phyloP scores from a whole-genome alignment of 2,797 vertebrate species.

The Falco concolor region DNA sequence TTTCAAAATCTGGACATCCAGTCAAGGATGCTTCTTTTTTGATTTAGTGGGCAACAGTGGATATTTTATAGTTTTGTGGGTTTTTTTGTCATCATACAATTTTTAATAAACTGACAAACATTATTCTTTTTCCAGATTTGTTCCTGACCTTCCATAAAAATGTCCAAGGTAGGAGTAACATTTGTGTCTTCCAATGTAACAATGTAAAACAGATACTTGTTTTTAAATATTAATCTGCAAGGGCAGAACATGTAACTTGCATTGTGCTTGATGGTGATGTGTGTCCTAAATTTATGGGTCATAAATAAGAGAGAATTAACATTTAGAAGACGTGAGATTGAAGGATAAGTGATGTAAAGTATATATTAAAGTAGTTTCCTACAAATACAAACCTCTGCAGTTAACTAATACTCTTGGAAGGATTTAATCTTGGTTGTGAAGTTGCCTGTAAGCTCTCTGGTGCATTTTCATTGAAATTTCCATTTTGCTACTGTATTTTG shows the following conservation, averaged over 20 bases:
- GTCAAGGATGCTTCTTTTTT: neutral
- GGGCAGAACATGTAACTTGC: neutral
- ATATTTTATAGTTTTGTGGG: neutral
- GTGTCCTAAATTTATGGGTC: neutral
- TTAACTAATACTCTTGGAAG: neutral
- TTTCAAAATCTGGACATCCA: neutral
- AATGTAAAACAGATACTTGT: neutral
- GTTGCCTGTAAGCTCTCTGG: neutral
- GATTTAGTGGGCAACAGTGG: neutral
- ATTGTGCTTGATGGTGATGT: neutral
- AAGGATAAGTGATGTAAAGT: neutral
- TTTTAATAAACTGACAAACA: neutral
- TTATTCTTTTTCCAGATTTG: slow-evolving; percentile 37
- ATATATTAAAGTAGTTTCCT: neutral
- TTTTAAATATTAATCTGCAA: neutral
- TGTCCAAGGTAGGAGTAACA: slow-evolving; percentile 74
- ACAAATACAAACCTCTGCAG: neutral
- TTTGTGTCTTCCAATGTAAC: neutral
- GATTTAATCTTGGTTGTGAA: neutral
- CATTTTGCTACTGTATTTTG: neutral
- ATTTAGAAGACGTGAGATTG: neutral
- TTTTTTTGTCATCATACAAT: neutral
- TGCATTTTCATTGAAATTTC: neutral
- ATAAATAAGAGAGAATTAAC: neutral
- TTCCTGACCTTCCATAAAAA: slow-evolving; percentile 41